A percentile compares a stretch with the other conserved stretches of the same genome.
These are phyloP conservation scores for Augiades crinisus DNA, from an alignment of 2,888 invertebrate species.

Conservation along the genomic window DNA sequence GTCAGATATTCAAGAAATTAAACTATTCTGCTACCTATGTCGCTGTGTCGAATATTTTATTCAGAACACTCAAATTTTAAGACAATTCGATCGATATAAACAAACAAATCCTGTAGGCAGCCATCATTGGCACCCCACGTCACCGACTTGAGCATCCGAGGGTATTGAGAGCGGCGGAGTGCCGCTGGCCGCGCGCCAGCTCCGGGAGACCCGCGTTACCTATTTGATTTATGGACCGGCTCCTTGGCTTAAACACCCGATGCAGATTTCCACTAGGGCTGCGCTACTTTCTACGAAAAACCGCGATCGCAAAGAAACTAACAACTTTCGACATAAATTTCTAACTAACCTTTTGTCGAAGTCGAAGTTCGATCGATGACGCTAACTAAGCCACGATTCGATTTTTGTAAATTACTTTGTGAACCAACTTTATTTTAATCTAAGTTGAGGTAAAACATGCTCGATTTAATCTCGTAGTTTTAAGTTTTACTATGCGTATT, in stretches of 20 bases:
- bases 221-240: conserved; percentile 6
- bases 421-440: too few relatives aligned
- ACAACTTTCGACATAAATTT: neutral
- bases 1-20: neutral
- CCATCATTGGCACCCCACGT: neutral
- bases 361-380: too few relatives aligned
- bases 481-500: too few relatives aligned
- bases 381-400: too few relatives aligned
- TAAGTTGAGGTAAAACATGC: too few relatives aligned
- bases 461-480: too few relatives aligned
- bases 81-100: neutral
- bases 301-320: neutral
- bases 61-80: neutral
- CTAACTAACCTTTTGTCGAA: too few relatives aligned
- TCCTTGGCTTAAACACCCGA: conserved; percentile 7
- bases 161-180: neutral
- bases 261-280: neutral
- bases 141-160: neutral
- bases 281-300: neutral
- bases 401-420: too few relatives aligned
- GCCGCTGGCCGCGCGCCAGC: neutral
- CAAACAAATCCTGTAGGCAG: neutral
- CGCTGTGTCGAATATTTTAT: too few relatives aligned
- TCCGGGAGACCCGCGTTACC: conserved; percentile 4
- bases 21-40: too few relatives aligned